Conservation (phyloP, 2,888 invertebrate species). For the Megalurothrips usitatus region DNA sequence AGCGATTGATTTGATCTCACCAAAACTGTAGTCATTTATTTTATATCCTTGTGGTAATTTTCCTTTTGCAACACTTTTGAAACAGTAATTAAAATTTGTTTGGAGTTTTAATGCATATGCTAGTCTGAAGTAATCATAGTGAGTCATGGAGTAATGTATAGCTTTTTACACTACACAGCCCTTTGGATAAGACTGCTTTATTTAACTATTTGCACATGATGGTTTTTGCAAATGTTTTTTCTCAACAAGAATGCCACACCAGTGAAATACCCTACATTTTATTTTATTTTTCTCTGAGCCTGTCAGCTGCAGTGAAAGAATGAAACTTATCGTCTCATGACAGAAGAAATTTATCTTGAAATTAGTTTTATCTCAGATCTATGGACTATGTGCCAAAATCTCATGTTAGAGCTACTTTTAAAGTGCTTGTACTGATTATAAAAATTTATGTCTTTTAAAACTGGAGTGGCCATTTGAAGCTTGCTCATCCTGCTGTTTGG, state of each 20-base stretch:
- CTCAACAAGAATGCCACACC: slow-evolving; percentile 16
- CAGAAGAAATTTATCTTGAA: background rate
- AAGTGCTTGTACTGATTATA: background rate
- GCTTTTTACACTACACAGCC: background rate
- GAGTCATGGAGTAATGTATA: background rate
- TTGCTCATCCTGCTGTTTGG: too few relatives aligned
- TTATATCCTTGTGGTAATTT: background rate
- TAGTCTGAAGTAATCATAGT: background rate
- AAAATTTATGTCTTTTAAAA: background rate
- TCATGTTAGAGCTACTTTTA: background rate
- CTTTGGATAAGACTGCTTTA: background rate
- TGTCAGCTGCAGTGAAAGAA: background rate
- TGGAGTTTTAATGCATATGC: background rate
- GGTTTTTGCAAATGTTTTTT: background rate
- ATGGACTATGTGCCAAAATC: background rate
- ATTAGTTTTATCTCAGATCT: background rate
- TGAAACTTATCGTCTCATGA: background rate
- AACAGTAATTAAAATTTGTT: background rate
- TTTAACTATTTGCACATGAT: background rate
- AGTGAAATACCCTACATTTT: background rate
- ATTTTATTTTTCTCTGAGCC: background rate
- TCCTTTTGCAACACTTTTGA: background rate
- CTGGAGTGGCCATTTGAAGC: too few relatives aligned
- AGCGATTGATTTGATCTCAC: background rate
- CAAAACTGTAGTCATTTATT: slow-evolving; percentile 2